A percentile compares a stretch with the other conserved stretches of the same genome.
phyloP scores from a whole-genome alignment of 2,113 vertebrate species.

The Microtus richardsoni region DNA sequence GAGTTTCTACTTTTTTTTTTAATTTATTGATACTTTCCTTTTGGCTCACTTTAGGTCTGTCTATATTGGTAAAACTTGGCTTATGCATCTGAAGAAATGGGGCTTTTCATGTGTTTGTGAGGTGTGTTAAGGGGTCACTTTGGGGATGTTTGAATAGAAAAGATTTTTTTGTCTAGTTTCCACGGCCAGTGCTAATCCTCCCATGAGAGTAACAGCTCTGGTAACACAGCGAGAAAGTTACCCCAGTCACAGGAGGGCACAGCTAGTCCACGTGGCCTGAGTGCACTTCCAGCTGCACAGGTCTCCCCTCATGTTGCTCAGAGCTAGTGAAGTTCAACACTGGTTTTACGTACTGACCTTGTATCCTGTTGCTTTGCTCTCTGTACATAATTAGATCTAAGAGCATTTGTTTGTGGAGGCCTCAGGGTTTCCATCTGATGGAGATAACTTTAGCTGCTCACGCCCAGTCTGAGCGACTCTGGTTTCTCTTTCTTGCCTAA shows the following conservation, averaged over 20 bases:
- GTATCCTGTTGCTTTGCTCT: accelerated
- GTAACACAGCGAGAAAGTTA: not conserved
- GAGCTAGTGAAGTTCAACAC: accelerated
- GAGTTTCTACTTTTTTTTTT: not conserved
- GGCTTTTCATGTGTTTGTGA: not conserved
- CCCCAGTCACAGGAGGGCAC: not conserved
- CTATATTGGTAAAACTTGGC: not conserved
- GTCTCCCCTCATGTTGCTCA: not conserved
- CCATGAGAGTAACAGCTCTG: not conserved
- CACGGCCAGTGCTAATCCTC: not conserved
- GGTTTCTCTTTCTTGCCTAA: not conserved
- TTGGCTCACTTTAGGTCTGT: not conserved
- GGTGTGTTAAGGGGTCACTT: not conserved
- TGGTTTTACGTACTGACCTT: not conserved
- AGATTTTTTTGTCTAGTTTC: not conserved
- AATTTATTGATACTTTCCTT: not conserved
- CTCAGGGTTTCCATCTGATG: too few species aligned
- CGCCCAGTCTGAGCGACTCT: not conserved
- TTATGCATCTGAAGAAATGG: not conserved
- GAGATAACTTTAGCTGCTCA: not conserved
- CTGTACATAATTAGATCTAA: not conserved
- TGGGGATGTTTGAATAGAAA: not conserved
- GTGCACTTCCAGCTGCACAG: not conserved
- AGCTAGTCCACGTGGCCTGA: not conserved
- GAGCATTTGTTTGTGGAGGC: not conserved